Evolutionary conservation across 2,797 vertebrate genomes (phyloP), one percentile per base, ranked within the genome.

Genomic region (Clamator glandarius): DNA sequence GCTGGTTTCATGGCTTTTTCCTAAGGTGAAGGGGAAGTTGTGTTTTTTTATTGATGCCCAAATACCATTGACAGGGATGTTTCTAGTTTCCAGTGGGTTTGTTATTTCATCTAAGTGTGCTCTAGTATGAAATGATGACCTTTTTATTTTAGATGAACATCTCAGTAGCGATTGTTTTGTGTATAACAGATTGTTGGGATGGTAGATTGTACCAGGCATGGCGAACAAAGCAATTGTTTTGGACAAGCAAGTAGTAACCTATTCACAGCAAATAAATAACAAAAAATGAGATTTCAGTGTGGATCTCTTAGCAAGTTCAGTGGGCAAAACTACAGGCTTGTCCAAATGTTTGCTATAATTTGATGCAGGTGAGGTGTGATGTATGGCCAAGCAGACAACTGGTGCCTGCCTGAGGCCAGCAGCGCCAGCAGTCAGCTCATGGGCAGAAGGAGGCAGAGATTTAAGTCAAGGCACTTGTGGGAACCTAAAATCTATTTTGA

Each of bases 231-330:
- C 41, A 52, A 55, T 52, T 80, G 61, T 75, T 97, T 95, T 66
- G 79, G 93, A 67, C 66, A 88, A 87, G 88, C 68, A 75, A 63
- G 13, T 51, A 85, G 21, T 83, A 90, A 93, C 92, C 89, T 92
- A 78, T 85, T 96, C 76, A 57, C 8, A 15, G 83, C 81, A 96
- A 87, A 93, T 84, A 62, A 66, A 50, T 51, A 66, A 48, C 11
- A 33, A 59, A 64, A 88, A 89, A 62, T 36, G 55, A 42, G 70
- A 72, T 92, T 82, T 61, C 85, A 39, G 8, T 8, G 69, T 50
- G 83, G 84, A 50, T 91, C 67, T 93, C 25, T 81, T 67, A 62
- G 90, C 55, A 58, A 92, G 85, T 81, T 85, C 61, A 18, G 55
- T 24, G 59, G 74, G 58, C 72, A 70, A 64, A 87, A 59, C 44